Percentiles rank a stretch among this genome's conserved stretches.
These are phyloP conservation scores for Xyliphius kryptos DNA, from an alignment of 2,113 vertebrate species.

Conservation along the genomic window DNA sequence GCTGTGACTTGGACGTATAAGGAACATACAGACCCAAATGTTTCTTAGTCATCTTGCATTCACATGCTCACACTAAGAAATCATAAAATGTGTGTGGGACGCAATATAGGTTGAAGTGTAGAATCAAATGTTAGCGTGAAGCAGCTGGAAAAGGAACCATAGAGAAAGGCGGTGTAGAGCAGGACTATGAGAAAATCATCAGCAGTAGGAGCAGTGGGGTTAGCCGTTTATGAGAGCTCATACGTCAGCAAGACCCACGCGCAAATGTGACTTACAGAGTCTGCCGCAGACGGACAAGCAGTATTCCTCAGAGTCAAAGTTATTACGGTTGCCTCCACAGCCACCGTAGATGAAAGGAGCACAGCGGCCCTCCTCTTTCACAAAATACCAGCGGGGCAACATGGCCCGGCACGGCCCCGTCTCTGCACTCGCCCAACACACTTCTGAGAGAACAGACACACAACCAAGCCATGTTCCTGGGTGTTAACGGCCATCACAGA, in stretches of 20 bases:
- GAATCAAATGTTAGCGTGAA: too few relatives aligned
- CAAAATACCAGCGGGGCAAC: conserved; percentile 98
- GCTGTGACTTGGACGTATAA: too few relatives aligned
- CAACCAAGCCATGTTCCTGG: too few relatives aligned
- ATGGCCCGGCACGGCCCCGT: conserved; percentile 91
- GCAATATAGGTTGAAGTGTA: too few relatives aligned
- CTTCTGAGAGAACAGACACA: conserved; percentile 76
- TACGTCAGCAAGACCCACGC: not conserved
- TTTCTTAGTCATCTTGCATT: too few relatives aligned
- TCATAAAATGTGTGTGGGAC: too few relatives aligned
- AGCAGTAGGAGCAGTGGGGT: conserved; percentile 23
- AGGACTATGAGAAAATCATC: conserved; percentile 13
- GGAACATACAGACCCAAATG: too few relatives aligned
- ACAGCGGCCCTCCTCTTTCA: conserved; percentile 82
- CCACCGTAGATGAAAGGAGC: conserved; percentile 96
- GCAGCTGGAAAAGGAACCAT: not conserved
- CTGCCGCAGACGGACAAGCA: conserved; percentile 97
- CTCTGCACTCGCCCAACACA: conserved; percentile 93
- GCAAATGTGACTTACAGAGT: conserved; percentile 82
- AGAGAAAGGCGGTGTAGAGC: not conserved
- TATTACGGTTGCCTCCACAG: conserved; percentile 98
- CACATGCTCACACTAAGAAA: too few relatives aligned
- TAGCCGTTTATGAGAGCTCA: not conserved
- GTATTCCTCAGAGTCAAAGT: conserved; percentile 98
- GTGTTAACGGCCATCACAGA: too few relatives aligned